phyloP scores from a whole-genome alignment of 64 coral and sea anemone species.

The Astreopora myriophthalma region DNA sequence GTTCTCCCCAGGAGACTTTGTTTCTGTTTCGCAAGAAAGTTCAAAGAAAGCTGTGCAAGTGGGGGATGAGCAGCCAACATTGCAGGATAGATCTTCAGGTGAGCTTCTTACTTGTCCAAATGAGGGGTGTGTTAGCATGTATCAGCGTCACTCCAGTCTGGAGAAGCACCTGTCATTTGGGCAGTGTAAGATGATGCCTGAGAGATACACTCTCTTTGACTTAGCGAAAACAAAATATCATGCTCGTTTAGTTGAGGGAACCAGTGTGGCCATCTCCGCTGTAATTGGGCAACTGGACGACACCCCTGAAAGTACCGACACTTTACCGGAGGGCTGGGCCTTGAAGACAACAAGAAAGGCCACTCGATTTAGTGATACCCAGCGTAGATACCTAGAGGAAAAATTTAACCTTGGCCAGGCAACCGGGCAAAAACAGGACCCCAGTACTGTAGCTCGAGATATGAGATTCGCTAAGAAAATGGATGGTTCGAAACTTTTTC shows the following conservation, averaged over 20 bases:
- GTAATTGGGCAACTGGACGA: background rate
- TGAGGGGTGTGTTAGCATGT: background rate
- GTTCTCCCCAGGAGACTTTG: background rate
- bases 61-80: background rate
- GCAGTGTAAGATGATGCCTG: background rate
- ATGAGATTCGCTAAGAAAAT: slow-evolving; percentile 12
- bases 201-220: background rate
- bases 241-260: background rate
- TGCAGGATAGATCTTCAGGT: background rate
- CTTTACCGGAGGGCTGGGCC: background rate
- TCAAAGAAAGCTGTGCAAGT: too few species aligned
- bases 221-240: background rate
- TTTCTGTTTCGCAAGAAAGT: background rate
- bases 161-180: background rate
- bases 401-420: slow-evolving; percentile 20
- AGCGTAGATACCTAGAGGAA: slow-evolving; percentile 6
- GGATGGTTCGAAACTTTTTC: background rate
- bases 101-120: background rate
- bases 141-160: background rate
- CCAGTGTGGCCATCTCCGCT: background rate
- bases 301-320: background rate
- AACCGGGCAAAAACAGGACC: background rate
- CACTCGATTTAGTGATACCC: background rate
- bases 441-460: background rate
- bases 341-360: background rate